These are phyloP conservation scores for Cepaea nemoralis DNA, from an alignment of 1,140 invertebrate genomes.

Conservation along the genomic window DNA sequence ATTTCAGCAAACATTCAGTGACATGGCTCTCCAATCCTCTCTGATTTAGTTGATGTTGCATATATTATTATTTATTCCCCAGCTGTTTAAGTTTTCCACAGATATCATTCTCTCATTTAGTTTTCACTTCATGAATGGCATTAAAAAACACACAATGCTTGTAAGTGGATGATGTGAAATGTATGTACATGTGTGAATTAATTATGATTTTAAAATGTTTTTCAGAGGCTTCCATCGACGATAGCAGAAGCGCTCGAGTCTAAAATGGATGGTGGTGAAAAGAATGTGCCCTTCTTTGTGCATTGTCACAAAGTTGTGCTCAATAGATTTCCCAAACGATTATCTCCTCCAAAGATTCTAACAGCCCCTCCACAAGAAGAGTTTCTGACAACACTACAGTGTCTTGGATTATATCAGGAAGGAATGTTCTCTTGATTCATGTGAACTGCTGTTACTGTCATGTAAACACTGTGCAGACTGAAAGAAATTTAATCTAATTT, in stretches of 20 bases:
- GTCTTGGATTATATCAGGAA: conserved; percentile 10
- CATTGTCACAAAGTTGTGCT: conserved; percentile 23
- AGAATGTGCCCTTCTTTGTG: conserved; percentile 1
- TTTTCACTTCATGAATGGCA: too few species aligned
- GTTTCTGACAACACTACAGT: conserved; percentile 13
- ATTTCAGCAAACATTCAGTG: too few species aligned
- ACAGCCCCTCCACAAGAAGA: background rate
- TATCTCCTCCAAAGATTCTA: background rate
- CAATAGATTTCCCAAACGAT: background rate
- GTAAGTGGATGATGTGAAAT: too few species aligned
- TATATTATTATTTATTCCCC: too few species aligned
- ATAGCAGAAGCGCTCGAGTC: background rate
- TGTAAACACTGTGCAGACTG: too few species aligned
- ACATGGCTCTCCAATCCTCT: too few species aligned
- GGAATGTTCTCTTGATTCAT: background rate
- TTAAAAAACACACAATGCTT: too few species aligned
- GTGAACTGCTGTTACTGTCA: too few species aligned
- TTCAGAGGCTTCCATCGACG: conserved; percentile 15
- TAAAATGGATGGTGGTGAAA: background rate
- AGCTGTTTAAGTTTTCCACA: too few species aligned
- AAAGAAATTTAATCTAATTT: too few species aligned
- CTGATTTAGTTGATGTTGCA: too few species aligned
- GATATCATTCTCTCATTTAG: too few species aligned
- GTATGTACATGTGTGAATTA: background rate
- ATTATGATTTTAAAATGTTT: background rate